These are phyloP conservation scores for Potorous gilbertii DNA, from an alignment of 2,797 vertebrate genomes.

Conservation along the genomic window DNA sequence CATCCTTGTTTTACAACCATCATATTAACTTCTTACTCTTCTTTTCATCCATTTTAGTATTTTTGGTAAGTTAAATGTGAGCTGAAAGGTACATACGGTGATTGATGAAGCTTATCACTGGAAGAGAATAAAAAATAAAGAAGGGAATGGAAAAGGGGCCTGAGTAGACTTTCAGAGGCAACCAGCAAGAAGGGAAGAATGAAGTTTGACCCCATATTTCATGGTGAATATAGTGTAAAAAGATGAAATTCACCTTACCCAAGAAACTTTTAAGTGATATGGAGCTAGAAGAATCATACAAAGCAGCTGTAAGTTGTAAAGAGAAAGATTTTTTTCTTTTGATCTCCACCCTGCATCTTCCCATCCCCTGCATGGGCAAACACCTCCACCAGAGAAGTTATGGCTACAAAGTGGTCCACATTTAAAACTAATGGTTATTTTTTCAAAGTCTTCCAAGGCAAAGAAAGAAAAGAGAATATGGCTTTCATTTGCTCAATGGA, in stretches of 20 bases:
- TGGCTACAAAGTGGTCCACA: background rate
- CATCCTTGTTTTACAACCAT: background rate
- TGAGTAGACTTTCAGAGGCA: background rate
- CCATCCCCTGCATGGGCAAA: background rate
- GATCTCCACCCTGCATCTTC: background rate
- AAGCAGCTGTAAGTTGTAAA: background rate
- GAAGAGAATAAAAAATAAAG: background rate
- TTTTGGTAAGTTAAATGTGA: background rate
- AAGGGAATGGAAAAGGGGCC: too few species aligned
- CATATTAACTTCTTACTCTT: background rate
- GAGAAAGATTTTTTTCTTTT: background rate
- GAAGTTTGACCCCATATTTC: background rate
- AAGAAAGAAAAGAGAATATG: background rate
- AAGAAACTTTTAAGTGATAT: background rate
- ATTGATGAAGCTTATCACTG: background rate
- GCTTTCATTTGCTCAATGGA: background rate
- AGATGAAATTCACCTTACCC: background rate
- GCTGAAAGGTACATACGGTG: background rate
- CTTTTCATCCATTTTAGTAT: background rate
- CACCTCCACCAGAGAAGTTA: background rate
- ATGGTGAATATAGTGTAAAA: background rate
- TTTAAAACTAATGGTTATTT: background rate
- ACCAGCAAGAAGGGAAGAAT: background rate
- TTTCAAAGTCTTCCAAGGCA: background rate
- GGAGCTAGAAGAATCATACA: background rate